Conservation (phyloP, 1,140 invertebrate species). For the Hermetia illucens region DNA sequence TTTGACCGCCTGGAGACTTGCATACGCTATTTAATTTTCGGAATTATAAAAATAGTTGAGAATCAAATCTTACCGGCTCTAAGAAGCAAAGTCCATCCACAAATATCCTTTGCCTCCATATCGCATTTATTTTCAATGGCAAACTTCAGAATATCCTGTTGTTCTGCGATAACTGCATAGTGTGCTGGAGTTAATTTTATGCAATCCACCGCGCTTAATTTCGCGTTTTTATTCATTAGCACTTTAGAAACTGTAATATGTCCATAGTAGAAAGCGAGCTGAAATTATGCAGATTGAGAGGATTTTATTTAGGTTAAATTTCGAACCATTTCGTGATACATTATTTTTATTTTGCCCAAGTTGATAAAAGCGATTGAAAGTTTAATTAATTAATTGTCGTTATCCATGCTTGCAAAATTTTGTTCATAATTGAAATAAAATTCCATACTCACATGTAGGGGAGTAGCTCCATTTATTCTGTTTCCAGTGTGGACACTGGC, state of each 20-base stretch:
- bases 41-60: too few species aligned
- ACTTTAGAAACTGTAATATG: conserved; percentile 24
- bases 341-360: background rate
- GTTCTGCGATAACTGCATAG: conserved; percentile 24
- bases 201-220: conserved; percentile 18
- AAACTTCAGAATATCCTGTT: conserved; percentile 23
- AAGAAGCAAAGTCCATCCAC: conserved; percentile 24
- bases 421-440: background rate
- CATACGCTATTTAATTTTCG: too few species aligned
- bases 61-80: conserved; percentile 18
- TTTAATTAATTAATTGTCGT: too few species aligned
- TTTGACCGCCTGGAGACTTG: too few species aligned
- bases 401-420: too few species aligned
- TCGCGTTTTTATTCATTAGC: conserved; percentile 22
- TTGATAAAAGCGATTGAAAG: background rate
- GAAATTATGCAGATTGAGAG: conserved; percentile 1
- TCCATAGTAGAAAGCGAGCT: conserved; percentile 24
- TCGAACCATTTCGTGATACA: background rate
- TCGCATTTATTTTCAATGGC: conserved; percentile 22
- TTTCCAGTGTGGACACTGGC: conserved; percentile 23
- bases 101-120: conserved; percentile 16
- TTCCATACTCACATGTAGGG: conserved; percentile 17
- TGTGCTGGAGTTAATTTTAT: conserved; percentile 25
- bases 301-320: background rate
- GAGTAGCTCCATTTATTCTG: conserved; percentile 15